Evolutionary conservation across 2,113 vertebrate species (phyloP), one percentile per base, ranked within the genome.

Genomic region (Leptobrachium ailaonicum): DNA sequence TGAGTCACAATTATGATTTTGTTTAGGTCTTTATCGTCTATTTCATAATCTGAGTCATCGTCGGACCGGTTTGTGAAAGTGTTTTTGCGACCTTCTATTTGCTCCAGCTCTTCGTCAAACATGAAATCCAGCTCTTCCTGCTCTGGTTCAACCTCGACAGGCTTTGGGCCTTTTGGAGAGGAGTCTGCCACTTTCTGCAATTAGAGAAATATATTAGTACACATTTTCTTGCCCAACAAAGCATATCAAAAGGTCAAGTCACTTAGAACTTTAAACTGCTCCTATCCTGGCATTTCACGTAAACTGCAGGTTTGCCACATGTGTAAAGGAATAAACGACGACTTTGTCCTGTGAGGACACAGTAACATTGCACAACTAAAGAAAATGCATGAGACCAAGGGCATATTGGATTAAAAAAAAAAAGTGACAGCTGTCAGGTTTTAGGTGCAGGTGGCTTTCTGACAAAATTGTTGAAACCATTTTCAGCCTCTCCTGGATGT

Each of bases 111-210:
- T 83, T 93, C 92, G 83, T 91, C 89, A 88, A 92, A 91, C 84
- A 96, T 85, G 89, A 97, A 98, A 88, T 96, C 95, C 87, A 96
- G 90, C 80, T 97, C 96, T 85, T 97, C 95, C 88, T 96, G 94
- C 77, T 94, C 92, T 20, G 91, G 82, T 69, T 80, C 77, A 50
- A 88, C 10, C 83, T 82, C 3, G 82, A 82, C 2, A 82, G 85
- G 71, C 76, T 84, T 83, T 82, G 77, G 5, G 71, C 45, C 54
- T 86, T 87, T 82, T 87, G 54, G 80, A 81, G 72, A 12, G 32
- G 77, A 42, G n/a, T 4, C 13, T 71, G 44, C 12, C 9, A 63
- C 76, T 11, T 93, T 94, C 96, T 98, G 73, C 40, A 58, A 54
- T 73, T 72, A 77, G 50, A 79, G 45, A 40, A 13, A 40, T 41